A percentile compares a stretch with the other conserved stretches of the same genome.
phyloP scores from a whole-genome alignment of 64 coral and sea anemone species.

The Montipora foliosa region DNA sequence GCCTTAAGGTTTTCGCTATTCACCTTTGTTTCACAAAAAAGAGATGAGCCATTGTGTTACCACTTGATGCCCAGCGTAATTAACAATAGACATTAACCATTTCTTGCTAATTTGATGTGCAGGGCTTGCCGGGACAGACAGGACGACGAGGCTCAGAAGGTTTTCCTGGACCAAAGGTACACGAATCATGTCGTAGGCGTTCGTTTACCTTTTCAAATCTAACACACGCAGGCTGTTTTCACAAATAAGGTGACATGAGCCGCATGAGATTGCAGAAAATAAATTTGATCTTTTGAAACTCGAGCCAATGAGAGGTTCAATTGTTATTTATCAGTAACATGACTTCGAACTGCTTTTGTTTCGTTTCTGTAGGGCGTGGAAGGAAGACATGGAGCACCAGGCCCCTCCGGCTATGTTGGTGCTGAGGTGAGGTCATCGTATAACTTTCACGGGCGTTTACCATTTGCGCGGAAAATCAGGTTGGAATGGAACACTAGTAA shows the following conservation, averaged over 20 bases:
- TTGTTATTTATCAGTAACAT: neutral
- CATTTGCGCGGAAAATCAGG: too few species aligned
- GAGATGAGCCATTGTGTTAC: too few species aligned
- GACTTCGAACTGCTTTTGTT: neutral
- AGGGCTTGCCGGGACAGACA: slow-evolving; percentile 1
- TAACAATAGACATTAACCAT: neutral
- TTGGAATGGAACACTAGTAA: too few species aligned
- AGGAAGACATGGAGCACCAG: slow-evolving; percentile 25
- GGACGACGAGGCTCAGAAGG: neutral
- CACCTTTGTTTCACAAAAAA: too few species aligned
- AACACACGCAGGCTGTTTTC: too few species aligned
- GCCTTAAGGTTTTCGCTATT: too few species aligned
- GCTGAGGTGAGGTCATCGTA: neutral
- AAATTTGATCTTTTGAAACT: too few species aligned
- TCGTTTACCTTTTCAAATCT: too few species aligned
- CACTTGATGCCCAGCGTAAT: too few species aligned
- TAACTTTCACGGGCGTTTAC: neutral
- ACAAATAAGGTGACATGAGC: neutral
- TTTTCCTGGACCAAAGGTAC: neutral
- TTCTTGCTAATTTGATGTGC: neutral
- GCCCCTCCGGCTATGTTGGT: neutral
- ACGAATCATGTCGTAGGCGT: too few species aligned
- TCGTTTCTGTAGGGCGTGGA: neutral
- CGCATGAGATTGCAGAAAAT: neutral
- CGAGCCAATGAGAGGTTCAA: neutral